Percentiles rank a stretch among this genome's conserved stretches.
Evolutionary conservation across 2,888 invertebrate species (phyloP).

Genomic region (Myopa testacea): DNA sequence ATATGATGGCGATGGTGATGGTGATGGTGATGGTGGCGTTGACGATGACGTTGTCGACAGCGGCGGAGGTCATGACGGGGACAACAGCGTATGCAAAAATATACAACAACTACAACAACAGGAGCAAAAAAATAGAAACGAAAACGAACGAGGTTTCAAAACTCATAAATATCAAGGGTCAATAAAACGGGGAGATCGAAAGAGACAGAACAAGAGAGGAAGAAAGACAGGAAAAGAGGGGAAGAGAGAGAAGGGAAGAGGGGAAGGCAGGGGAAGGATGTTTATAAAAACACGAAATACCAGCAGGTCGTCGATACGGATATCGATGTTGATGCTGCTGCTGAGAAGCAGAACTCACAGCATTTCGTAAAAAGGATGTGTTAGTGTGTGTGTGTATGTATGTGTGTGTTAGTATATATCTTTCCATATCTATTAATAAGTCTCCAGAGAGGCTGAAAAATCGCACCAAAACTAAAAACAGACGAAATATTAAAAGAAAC

Average conservation of each 20-base stretch:
- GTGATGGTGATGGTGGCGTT: not conserved
- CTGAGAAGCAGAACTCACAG: too few relatives aligned
- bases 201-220: not conserved
- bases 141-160: conserved; percentile 2
- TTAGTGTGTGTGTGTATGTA: not conserved
- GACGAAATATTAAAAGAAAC: not conserved
- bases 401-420: not conserved
- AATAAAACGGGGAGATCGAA: not conserved
- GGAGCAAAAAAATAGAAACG: not conserved
- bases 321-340: too few relatives aligned
- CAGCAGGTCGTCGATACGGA: too few relatives aligned
- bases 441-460: not conserved
- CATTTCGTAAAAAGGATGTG: not conserved
- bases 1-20: not conserved
- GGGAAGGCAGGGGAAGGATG: not conserved
- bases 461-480: not conserved
- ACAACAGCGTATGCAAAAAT: not conserved
- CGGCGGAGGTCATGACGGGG: not conserved
- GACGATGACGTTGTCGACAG: not conserved
- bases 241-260: not conserved
- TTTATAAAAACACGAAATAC: not conserved
- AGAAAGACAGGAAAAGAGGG: not conserved
- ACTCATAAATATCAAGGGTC: conserved; percentile 23
- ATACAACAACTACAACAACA: not conserved
- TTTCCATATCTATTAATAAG: not conserved